phyloP scores from a whole-genome alignment of 2,888 invertebrate genomes.

The Bombylius discolor region DNA sequence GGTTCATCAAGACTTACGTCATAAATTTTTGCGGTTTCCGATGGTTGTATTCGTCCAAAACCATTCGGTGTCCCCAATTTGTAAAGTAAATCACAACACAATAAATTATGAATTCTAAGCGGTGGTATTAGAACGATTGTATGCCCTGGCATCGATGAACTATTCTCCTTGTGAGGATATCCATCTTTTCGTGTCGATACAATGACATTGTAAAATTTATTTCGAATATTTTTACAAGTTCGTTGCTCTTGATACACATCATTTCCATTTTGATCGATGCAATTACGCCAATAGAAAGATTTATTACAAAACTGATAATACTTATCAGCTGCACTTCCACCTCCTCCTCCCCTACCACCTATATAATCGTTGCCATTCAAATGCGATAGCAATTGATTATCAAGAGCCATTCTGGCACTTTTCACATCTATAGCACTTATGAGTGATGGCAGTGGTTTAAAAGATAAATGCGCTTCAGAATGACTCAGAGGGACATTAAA shows the following conservation, averaged over 20 bases:
- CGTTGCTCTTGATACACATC: slow-evolving; percentile 19
- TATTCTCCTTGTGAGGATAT: slow-evolving; percentile 51
- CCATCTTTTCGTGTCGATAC: slow-evolving; percentile 54
- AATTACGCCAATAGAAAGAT: slow-evolving; percentile 28
- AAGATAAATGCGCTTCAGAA: slow-evolving; percentile 58
- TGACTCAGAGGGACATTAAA: slow-evolving; percentile 68
- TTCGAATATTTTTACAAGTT: slow-evolving; percentile 25
- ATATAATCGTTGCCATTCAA: slow-evolving; percentile 46
- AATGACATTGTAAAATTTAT: slow-evolving; percentile 26
- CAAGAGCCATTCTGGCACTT: not conserved
- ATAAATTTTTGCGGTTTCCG: slow-evolving; percentile 40
- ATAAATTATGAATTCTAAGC: slow-evolving; percentile 69
- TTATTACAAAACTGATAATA: slow-evolving; percentile 28
- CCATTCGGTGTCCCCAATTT: slow-evolving; percentile 36
- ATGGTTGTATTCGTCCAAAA: slow-evolving; percentile 37
- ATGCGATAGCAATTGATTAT: not conserved
- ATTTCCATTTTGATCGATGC: slow-evolving; percentile 16
- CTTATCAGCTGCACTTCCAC: slow-evolving; percentile 9
- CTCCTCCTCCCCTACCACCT: slow-evolving; percentile 20
- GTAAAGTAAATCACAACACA: slow-evolving; percentile 68
- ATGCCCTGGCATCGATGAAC: slow-evolving; percentile 57
- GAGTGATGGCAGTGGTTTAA: slow-evolving; percentile 46
- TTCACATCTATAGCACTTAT: slow-evolving; percentile 12
- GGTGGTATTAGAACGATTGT: slow-evolving; percentile 74
- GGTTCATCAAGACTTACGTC: slow-evolving; percentile 42